Evolutionary conservation across 2,888 invertebrate genomes (phyloP), one percentile per base, ranked within the genome.

Genomic region (Leucophenga maculata): DNA sequence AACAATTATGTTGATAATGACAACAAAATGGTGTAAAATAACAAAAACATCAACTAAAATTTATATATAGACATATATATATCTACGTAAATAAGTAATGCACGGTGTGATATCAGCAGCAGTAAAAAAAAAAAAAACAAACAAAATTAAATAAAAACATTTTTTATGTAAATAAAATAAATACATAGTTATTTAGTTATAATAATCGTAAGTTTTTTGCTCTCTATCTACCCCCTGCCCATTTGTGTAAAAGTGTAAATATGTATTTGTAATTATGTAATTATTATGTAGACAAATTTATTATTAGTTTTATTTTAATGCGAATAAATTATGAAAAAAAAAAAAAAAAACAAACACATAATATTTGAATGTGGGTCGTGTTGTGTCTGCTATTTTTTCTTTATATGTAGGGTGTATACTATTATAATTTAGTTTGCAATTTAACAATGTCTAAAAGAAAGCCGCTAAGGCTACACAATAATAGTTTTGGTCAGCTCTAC

Each of bases 21-120:
- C 16, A 16, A 52, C 16, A 52, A 18, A 52, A 52, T 18, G 16
- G 16, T 52, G 52, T 20, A 52, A 52, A 52, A 52, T 18, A 18
- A 52, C 52, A 52, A 55, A 22, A 32, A 52, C 54, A 67, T 55
- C 60, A 18, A 39, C 8, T 11, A 6, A 39, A 39, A 39, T 8
- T 6, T 20, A 22, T 20, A 18, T 11, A 54, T 9, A 54, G 16
- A 54, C 18, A 18, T 20, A 54, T 54, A 16, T 20, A 54, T 18
- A 26, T 26, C 2, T 26, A 26, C 18, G 54, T 54, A 55, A 72
- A 70, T 54, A 72, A 76, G 68, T 73, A 68, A 69, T 72, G 72
- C 78, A 75, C 72, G 74, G 78, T 83, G 86, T 85, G 85, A 85
- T 82, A 82, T 79, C 77, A 78, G 78, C 80, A 31, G 18, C n/a